These are phyloP conservation scores for Nothobranchius kuhntae DNA, from an alignment of 2,113 vertebrate species.

Conservation along the genomic window DNA sequence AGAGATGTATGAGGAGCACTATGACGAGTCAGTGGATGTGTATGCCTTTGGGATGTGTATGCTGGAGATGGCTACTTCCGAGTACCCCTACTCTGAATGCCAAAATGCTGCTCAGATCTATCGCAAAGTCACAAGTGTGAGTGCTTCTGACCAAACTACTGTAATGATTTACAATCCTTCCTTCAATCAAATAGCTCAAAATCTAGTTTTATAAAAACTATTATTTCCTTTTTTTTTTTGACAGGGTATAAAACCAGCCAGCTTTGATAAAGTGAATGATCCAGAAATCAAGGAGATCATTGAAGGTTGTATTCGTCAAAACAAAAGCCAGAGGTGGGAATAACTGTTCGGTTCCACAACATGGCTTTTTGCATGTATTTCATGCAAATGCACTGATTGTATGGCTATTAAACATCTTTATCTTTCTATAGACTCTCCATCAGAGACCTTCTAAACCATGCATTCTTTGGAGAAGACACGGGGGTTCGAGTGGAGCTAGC, in stretches of 20 bases:
- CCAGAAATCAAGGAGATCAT: slow-evolving; percentile 97
- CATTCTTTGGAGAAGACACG: slow-evolving; percentile 93
- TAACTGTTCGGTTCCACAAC: slow-evolving; percentile 3
- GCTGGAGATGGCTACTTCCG: slow-evolving; percentile 95
- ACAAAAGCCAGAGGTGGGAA: slow-evolving; percentile 87
- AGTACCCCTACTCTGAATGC: slow-evolving; percentile 94
- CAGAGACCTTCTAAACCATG: slow-evolving; percentile 87
- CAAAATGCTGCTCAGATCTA: slow-evolving; percentile 95
- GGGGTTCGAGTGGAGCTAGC: slow-evolving; percentile 92
- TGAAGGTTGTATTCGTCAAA: slow-evolving; percentile 92
- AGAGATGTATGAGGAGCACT: slow-evolving; percentile 96
- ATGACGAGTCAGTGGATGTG: slow-evolving; percentile 92
- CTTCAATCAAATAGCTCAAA: neutral
- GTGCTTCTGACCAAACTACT: slow-evolving; percentile 52
- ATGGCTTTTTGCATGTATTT: neutral
- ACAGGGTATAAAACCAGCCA: slow-evolving; percentile 94
- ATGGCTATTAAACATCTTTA: neutral
- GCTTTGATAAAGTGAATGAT: slow-evolving; percentile 92
- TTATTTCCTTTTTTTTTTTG: slow-evolving; percentile 19
- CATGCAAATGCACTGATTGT: neutral
- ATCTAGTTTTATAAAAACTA: neutral
- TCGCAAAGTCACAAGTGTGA: slow-evolving; percentile 96
- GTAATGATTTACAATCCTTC: neutral
- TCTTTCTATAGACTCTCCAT: slow-evolving; percentile 82
- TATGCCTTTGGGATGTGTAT: slow-evolving; percentile 97